phyloP scores from a whole-genome alignment of 2,113 vertebrate species.

The Phaethon lepturus region DNA sequence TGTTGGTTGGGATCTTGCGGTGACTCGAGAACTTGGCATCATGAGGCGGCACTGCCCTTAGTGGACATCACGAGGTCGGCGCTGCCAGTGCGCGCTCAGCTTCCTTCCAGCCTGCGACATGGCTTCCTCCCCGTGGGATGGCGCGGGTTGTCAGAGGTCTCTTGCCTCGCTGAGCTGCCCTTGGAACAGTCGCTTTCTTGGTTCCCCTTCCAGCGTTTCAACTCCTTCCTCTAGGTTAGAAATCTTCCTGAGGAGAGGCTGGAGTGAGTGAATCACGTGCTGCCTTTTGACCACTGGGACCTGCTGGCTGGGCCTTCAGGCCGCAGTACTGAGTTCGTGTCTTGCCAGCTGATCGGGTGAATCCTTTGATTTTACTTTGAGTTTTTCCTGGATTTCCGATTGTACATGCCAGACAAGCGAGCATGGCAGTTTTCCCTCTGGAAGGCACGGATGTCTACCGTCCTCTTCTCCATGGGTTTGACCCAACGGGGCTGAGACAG shows the following conservation, averaged over 20 bases:
- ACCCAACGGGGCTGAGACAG: neutral
- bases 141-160: neutral
- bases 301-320: neutral
- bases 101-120: neutral
- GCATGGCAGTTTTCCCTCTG: neutral
- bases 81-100: accelerated
- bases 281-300: neutral
- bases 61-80: neutral
- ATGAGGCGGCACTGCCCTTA: neutral
- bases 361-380: neutral
- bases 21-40: neutral
- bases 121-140: neutral
- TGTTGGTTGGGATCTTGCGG: neutral
- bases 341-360: neutral
- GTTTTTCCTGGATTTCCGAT: neutral
- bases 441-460: neutral
- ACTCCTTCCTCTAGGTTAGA: neutral
- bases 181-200: neutral
- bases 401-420: neutral
- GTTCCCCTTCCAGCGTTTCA: neutral
- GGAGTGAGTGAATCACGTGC: neutral
- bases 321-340: neutral
- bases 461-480: neutral
- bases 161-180: neutral
- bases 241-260: neutral